These are phyloP conservation scores for Pterobdella sp. DNA, from an alignment of 2,888 invertebrate species.

Conservation along the genomic window DNA sequence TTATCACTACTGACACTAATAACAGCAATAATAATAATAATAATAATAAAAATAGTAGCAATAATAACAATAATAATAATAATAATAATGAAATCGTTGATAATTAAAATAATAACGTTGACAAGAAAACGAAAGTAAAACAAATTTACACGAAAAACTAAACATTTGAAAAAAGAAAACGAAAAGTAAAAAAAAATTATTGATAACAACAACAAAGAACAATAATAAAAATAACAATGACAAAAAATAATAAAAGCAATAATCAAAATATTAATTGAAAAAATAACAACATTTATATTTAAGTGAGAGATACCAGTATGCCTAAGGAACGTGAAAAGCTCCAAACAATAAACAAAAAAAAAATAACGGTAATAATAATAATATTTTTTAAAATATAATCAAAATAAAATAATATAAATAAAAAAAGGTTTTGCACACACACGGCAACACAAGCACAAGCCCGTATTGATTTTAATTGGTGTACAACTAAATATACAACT, in stretches of 20 bases:
- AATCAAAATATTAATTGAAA: not conserved
- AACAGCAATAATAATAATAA: not conserved
- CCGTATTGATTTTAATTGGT: too few relatives aligned
- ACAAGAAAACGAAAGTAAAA: not conserved
- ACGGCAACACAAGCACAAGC: too few relatives aligned
- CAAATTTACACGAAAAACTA: not conserved
- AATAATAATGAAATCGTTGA: not conserved
- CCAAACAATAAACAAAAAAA: not conserved
- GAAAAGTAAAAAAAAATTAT: not conserved
- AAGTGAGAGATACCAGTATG: not conserved
- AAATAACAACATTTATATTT: not conserved
- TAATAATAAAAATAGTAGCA: constrained; percentile 3
- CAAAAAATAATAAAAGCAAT: not conserved
- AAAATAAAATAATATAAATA: not conserved
- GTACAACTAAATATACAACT: too few relatives aligned
- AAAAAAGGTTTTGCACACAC: too few relatives aligned
- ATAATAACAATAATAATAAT: constrained; percentile 18
- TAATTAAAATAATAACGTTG: not conserved
- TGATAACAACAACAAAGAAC: constrained; percentile 1
- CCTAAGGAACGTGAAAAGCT: not conserved
- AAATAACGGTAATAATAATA: not conserved
- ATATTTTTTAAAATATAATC: not conserved
- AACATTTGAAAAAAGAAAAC: not conserved
- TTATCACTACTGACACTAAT: not conserved
- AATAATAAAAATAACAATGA: not conserved